Evolutionary conservation across 2,888 invertebrate species (phyloP).

Genomic region (Heliconius charithonia): DNA sequence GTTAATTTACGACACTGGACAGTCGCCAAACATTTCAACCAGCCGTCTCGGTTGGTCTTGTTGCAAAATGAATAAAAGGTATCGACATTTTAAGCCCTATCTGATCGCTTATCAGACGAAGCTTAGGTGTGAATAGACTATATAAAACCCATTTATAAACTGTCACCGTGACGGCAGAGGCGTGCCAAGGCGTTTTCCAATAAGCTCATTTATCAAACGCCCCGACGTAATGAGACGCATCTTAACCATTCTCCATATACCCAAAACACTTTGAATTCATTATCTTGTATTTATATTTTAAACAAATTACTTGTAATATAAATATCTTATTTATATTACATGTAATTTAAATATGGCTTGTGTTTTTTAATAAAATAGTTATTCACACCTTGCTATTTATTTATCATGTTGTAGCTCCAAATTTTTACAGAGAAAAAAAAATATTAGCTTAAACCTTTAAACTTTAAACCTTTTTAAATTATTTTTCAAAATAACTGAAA

Average conservation of each 20-base stretch:
- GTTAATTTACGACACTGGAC: slow-evolving; percentile 81
- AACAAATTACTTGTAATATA: not conserved
- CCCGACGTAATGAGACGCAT: slow-evolving; percentile 79
- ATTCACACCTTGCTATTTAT: not conserved
- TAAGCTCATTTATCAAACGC: slow-evolving; percentile 80
- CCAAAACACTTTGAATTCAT: slow-evolving; percentile 72
- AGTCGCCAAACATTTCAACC: slow-evolving; percentile 79
- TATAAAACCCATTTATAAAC: slow-evolving; percentile 82
- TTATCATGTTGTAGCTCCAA: not conserved
- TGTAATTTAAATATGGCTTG: not conserved
- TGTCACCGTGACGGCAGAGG: slow-evolving; percentile 76
- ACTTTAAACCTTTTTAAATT: too few relatives aligned
- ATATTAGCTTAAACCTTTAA: not conserved
- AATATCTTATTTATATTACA: not conserved
- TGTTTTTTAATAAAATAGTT: not conserved
- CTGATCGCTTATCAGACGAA: slow-evolving; percentile 71
- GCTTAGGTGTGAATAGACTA: slow-evolving; percentile 79
- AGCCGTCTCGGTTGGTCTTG: slow-evolving; percentile 76
- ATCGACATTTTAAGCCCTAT: slow-evolving; percentile 65
- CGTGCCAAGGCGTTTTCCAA: slow-evolving; percentile 80
- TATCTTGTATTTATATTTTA: slow-evolving; percentile 56
- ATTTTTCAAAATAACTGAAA: too few relatives aligned
- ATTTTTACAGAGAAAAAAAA: not conserved
- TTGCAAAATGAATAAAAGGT: slow-evolving; percentile 77
- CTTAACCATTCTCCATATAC: slow-evolving; percentile 65